These are phyloP conservation scores for Potamilus streckersoni DNA, from an alignment of 1,140 invertebrate species.

Conservation along the genomic window DNA sequence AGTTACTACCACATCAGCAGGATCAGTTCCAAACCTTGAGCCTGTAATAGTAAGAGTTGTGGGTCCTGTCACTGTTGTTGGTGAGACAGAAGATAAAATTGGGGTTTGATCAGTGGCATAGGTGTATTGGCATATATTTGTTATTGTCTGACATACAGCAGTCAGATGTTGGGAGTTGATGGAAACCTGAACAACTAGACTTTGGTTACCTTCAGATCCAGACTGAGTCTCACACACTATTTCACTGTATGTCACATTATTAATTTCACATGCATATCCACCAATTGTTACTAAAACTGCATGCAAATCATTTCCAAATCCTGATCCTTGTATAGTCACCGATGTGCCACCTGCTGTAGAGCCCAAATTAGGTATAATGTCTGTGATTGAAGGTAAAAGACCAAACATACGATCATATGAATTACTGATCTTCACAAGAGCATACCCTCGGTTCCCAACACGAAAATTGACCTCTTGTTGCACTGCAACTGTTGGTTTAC, in stretches of 20 bases:
- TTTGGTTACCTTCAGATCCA: too few species aligned
- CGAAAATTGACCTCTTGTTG: conserved; percentile 30
- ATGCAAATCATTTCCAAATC: conserved; percentile 15
- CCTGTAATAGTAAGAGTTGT: conserved; percentile 21
- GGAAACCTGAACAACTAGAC: too few species aligned
- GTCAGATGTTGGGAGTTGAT: too few species aligned
- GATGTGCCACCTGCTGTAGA: conserved; percentile 40
- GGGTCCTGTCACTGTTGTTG: conserved; percentile 2
- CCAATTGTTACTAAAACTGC: conserved; percentile 13
- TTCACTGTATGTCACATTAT: conserved; percentile 16
- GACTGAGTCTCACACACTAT: conserved; percentile 20
- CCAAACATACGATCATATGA: conserved; percentile 25
- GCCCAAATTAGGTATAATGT: conserved; percentile 32
- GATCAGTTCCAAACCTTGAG: conserved; percentile 10
- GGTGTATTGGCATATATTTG: conserved; percentile 16
- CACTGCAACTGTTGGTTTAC: conserved; percentile 30
- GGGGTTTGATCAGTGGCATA: conserved; percentile 13
- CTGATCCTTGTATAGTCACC: conserved; percentile 41
- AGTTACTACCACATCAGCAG: conserved; percentile 19
- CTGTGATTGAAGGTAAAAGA: conserved; percentile 36
- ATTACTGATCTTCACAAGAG: conserved; percentile 25
- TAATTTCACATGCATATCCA: conserved; percentile 11
- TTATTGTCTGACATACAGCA: background rate
- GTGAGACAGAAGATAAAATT: background rate
- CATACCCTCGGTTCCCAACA: conserved; percentile 46